A percentile compares a stretch with the other conserved stretches of the same genome.
Conservation (phyloP, 2,113 vertebrate genomes). For the Guaruba guarouba region DNA sequence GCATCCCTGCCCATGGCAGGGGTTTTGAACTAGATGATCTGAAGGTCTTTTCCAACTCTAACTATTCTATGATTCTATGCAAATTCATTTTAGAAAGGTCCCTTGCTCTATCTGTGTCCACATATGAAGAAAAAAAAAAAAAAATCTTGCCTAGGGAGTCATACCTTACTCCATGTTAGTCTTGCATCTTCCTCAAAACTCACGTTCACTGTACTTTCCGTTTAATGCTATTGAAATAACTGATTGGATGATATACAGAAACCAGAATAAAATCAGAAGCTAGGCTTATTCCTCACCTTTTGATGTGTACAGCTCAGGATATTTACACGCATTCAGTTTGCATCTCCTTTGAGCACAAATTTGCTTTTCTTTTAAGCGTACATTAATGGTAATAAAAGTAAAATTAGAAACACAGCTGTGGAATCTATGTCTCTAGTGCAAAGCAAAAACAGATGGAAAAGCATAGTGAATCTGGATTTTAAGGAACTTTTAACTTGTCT, state of each 20-base stretch:
- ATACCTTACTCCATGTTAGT: not conserved
- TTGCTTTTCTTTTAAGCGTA: not conserved
- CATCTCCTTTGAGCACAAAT: not conserved
- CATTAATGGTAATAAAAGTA: not conserved
- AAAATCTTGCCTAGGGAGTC: not conserved
- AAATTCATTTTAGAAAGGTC: not conserved
- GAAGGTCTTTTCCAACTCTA: not conserved
- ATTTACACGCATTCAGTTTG: not conserved
- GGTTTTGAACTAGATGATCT: not conserved
- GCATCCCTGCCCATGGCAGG: not conserved
- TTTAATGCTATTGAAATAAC: not conserved
- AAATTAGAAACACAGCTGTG: slow-evolving; percentile 3
- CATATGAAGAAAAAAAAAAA: not conserved
- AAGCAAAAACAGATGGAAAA: not conserved
- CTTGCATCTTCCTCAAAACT: not conserved
- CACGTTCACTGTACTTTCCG: not conserved
- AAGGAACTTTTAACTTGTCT: not conserved
- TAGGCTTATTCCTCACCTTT: not conserved
- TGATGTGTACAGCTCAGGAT: not conserved
- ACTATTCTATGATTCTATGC: not conserved
- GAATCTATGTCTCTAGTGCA: not conserved
- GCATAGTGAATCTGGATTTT: not conserved
- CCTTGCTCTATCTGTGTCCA: not conserved
- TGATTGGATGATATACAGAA: not conserved
- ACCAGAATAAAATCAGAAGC: not conserved